Conservation (phyloP, 2,888 invertebrate genomes). For the Isoperla grammatica region DNA sequence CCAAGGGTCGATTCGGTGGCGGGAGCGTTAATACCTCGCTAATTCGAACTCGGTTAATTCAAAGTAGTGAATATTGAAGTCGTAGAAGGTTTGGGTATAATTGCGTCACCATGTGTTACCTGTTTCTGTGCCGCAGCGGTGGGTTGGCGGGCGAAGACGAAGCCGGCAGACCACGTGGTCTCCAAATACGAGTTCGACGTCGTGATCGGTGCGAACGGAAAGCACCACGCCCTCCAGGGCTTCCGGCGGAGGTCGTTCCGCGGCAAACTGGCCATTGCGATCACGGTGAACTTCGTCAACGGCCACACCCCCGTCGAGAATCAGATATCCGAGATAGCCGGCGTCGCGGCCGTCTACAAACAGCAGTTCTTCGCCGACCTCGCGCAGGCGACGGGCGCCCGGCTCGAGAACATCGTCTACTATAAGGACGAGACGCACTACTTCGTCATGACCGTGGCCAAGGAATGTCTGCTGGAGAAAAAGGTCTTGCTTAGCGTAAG, state of each 20-base stretch:
- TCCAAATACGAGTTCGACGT: slow-evolving; percentile 93
- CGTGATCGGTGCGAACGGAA: slow-evolving; percentile 94
- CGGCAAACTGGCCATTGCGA: slow-evolving; percentile 97
- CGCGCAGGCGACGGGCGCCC: slow-evolving; percentile 83
- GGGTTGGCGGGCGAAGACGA: slow-evolving; percentile 77
- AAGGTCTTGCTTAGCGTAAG: slow-evolving; percentile 79
- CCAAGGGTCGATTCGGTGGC: too few relatives aligned
- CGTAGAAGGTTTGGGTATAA: too few relatives aligned
- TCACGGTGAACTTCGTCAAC: slow-evolving; percentile 98
- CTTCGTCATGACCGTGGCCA: slow-evolving; percentile 99
- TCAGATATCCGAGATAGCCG: slow-evolving; percentile 90
- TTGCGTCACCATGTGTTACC: too few relatives aligned
- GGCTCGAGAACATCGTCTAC: slow-evolving; percentile 98
- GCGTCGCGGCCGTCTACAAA: slow-evolving; percentile 96
- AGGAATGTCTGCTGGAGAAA: slow-evolving; percentile 88
- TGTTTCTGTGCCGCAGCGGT: too few relatives aligned
- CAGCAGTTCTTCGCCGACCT: slow-evolving; percentile 97
- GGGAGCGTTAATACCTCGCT: too few relatives aligned
- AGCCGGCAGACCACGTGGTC: slow-evolving; percentile 78
- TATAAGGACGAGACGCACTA: slow-evolving; percentile 99
- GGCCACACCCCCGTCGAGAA: slow-evolving; percentile 90
- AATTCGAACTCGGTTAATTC: too few relatives aligned
- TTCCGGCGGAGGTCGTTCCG: slow-evolving; percentile 94
- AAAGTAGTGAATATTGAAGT: too few relatives aligned
- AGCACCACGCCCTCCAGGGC: slow-evolving; percentile 85